These are phyloP conservation scores for Megathymus violae DNA, from an alignment of 1,140 invertebrate species.

Conservation along the genomic window DNA sequence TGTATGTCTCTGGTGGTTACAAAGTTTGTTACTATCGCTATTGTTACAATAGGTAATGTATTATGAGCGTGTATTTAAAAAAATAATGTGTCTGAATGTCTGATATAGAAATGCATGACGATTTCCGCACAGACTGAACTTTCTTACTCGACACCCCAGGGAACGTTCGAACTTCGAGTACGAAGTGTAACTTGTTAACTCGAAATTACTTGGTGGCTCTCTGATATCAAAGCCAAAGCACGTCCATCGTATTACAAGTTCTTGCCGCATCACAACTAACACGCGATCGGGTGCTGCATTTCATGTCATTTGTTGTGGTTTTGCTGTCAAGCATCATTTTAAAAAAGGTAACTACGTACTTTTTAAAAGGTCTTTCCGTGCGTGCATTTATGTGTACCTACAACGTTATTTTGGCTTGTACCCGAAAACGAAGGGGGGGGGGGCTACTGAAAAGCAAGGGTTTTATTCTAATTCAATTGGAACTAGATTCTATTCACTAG, in stretches of 20 bases:
- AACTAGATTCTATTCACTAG: no score
- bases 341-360: no score
- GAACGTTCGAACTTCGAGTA: slow-evolving; percentile 5
- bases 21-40: no score
- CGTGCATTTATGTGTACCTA: no score
- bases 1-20: no score
- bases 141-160: not conserved
- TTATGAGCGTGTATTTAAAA: not conserved
- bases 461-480: no score
- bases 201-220: slow-evolving; percentile 10
- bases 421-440: no score
- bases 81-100: not conserved
- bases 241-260: slow-evolving; percentile 15
- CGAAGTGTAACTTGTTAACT: slow-evolving; percentile 23
- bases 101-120: slow-evolving; percentile 9
- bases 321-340: not conserved
- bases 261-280: slow-evolving; percentile 10
- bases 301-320: slow-evolving; percentile 6
- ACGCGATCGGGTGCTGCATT: slow-evolving; percentile 9
- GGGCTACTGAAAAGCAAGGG: no score
- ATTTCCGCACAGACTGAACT: slow-evolving; percentile 1
- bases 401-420: no score
- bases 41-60: no score
- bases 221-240: slow-evolving; percentile 15
- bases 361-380: no score